A percentile compares a stretch with the other conserved stretches of the same genome.
phyloP scores from a whole-genome alignment of 2,888 invertebrate genomes.

The Melanchra persicariae region DNA sequence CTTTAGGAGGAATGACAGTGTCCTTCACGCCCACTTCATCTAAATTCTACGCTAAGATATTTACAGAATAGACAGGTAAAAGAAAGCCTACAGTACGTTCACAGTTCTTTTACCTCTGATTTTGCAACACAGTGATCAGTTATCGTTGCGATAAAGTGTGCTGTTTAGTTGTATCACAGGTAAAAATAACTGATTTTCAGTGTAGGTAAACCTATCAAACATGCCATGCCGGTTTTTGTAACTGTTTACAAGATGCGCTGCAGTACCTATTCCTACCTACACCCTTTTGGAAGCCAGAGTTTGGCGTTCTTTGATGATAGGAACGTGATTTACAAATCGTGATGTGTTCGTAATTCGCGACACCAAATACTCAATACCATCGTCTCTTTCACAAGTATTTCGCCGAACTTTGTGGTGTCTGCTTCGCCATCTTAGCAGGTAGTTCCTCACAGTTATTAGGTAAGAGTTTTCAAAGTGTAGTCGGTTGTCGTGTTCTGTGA shows the following conservation, averaged over 20 bases:
- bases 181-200: not conserved
- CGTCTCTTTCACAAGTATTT: not conserved
- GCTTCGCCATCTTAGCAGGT: not conserved
- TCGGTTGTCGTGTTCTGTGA: not conserved
- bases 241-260: not conserved
- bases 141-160: not conserved
- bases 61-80: too few species aligned
- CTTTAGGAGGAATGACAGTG: too few species aligned
- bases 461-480: not conserved
- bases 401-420: not conserved
- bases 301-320: not conserved
- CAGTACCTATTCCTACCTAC: not conserved
- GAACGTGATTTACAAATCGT: constrained; percentile 8
- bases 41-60: too few species aligned
- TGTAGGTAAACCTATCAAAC: too few species aligned
- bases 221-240: not conserved
- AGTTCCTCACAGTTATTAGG: not conserved
- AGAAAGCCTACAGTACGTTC: too few species aligned
- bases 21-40: not conserved
- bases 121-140: not conserved
- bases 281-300: not conserved
- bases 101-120: not conserved
- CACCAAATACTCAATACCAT: constrained; percentile 13
- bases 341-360: not conserved
- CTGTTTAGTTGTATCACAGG: not conserved